Conservation (phyloP, 2,888 invertebrate species). For the Mellilla xanthometata region DNA sequence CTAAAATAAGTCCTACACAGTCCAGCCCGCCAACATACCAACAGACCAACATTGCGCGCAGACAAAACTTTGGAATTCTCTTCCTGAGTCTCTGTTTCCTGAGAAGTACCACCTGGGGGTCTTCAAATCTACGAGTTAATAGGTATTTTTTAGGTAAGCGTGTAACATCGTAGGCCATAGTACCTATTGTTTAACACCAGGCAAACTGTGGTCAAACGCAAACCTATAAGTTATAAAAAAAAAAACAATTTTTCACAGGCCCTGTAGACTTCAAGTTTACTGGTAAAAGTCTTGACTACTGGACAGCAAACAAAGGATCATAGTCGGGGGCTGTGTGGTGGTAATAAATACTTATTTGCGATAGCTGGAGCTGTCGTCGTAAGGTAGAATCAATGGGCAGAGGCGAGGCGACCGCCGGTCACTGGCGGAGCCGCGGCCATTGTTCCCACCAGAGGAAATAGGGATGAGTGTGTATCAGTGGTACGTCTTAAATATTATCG, state of each 20-base stretch:
- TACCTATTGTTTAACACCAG: too few species aligned
- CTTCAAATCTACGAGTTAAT: too few species aligned
- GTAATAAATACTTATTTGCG: conserved; percentile 78
- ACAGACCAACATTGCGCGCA: neutral
- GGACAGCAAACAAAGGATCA: conserved; percentile 33
- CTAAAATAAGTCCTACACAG: too few species aligned
- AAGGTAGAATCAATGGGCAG: conserved; percentile 75
- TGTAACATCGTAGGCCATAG: too few species aligned
- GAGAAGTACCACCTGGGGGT: too few species aligned
- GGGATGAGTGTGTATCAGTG: neutral
- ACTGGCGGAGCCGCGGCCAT: conserved; percentile 54
- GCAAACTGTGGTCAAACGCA: too few species aligned
- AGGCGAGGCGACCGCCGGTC: conserved; percentile 50
- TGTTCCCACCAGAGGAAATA: conserved; percentile 56
- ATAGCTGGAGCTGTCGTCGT: conserved; percentile 75
- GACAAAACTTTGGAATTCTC: neutral
- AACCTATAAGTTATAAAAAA: too few species aligned
- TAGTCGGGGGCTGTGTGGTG: conserved; percentile 54
- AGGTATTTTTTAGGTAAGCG: too few species aligned
- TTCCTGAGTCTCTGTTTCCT: too few species aligned
- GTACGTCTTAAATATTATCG: neutral
- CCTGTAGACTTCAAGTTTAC: conserved; percentile 5
- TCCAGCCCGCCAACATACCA: neutral
- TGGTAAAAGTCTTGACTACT: conserved; percentile 18
- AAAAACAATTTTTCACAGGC: conserved; percentile 3